Conservation (phyloP, 2,113 vertebrate species). For the Pteropus alecto region DNA sequence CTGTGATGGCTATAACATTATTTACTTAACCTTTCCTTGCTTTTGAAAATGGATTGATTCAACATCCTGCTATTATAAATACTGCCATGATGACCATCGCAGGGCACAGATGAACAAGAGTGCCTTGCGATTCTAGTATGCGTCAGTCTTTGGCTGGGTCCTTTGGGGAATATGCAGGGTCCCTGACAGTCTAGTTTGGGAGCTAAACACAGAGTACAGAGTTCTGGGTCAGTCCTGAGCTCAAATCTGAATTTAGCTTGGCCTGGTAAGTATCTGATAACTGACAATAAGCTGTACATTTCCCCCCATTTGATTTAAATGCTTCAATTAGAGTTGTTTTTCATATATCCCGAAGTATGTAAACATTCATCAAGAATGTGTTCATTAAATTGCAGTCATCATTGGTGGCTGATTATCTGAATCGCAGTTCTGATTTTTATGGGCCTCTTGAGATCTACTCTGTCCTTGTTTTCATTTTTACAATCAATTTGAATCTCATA, state of each 20-base stretch:
- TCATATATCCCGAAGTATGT: not conserved
- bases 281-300: not conserved
- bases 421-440: not conserved
- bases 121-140: not conserved
- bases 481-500: not conserved
- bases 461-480: not conserved
- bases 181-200: not conserved
- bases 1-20: not conserved
- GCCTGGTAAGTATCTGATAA: not conserved
- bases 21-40: not conserved
- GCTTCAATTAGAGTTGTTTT: not conserved
- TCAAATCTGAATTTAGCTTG: not conserved
- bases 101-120: not conserved
- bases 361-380: not conserved
- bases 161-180: not conserved
- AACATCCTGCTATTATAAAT: not conserved
- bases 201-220: not conserved
- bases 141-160: not conserved
- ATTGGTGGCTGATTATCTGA: not conserved
- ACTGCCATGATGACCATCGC: not conserved
- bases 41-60: not conserved
- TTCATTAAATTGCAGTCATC: not conserved
- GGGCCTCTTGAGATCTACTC: not conserved
- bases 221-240: not conserved
- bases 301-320: not conserved